Evolutionary conservation across 1,140 invertebrate genomes (phyloP), one percentile per base, ranked within the genome.

Genomic region (Mycetomoellerius zeteki): DNA sequence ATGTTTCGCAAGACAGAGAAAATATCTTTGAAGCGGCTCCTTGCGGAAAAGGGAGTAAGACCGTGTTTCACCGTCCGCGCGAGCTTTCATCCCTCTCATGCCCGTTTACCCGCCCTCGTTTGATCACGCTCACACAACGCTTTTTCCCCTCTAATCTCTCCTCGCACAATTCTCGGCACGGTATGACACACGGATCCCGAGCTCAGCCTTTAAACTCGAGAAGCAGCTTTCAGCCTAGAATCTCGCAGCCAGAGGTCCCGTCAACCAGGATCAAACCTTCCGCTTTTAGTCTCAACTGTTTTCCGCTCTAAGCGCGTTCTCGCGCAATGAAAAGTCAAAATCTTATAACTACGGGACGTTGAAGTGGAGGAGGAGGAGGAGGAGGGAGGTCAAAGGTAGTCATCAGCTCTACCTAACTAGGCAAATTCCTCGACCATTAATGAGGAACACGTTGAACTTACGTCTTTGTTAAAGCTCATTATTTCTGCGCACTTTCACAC

Each of bases 171-270:
- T 91, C 75, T 92, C 91, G 85, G 80, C 88, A 67, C 80, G 52
- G 88, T 76, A 84, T 90, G 91, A 92, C 91, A 92, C 82, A 67
- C 85, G 69, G 86, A 92, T 91, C 89, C 89, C 86, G 80, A 89
- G 91, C 91, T 92, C 87, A 92, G 91, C 91, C 88, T 90, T 92
- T 91, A 92, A 90, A 91, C 89, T 89, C 85, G 85, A 60, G 80
- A 85, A 92, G 91, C 87, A 85, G 91, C 91, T 92, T 92, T 92
- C 85, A 87, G 77, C 64, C 88, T 72, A 76, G 72, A 85, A 65
- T 86, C 76, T 73, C 89, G 89, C 86, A 85, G 77, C 86, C 85
- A 84, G 80, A 81, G 89, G 64, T 88, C 76, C 89, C 85, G 91
- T 92, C 89, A 76, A 37, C 86, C 85, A 64, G 91, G 89, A 92